Evolutionary conservation across 2,113 vertebrate species (phyloP).

Genomic region (Mesitornis unicolor): DNA sequence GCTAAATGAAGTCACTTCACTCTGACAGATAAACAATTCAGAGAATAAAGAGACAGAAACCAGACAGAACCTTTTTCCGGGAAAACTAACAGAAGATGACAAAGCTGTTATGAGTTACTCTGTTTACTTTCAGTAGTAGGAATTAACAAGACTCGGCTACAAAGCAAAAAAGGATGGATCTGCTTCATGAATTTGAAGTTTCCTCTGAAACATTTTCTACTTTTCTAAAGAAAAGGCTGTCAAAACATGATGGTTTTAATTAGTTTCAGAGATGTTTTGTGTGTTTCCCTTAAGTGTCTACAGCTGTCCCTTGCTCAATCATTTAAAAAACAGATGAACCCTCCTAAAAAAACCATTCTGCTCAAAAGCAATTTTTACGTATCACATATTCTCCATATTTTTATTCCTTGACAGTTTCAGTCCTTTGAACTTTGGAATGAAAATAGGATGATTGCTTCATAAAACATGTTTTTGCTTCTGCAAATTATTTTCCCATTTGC

Average conservation of each 20-base stretch:
- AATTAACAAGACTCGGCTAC: neutral
- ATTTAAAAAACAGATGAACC: neutral
- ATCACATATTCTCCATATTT: neutral
- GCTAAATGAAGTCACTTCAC: neutral
- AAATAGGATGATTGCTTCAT: neutral
- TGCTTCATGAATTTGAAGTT: neutral
- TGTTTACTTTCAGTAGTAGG: conserved; percentile 16
- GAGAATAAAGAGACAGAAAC: neutral
- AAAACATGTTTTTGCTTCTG: neutral
- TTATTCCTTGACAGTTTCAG: neutral
- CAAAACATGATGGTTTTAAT: conserved; percentile 25
- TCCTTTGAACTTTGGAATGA: neutral
- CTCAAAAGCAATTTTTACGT: neutral
- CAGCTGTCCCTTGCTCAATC: neutral
- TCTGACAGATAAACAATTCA: neutral
- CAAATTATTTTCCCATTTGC: neutral
- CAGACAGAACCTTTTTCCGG: neutral
- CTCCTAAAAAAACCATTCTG: neutral
- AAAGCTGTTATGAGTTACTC: neutral
- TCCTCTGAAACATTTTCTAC: neutral
- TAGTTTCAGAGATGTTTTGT: conserved; percentile 28
- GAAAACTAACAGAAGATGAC: neutral
- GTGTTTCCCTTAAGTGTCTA: neutral
- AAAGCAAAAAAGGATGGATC: neutral
- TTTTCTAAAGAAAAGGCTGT: neutral